These are phyloP conservation scores for Dipodomys stephensi DNA, from an alignment of 2,113 vertebrate genomes.

Conservation along the genomic window DNA sequence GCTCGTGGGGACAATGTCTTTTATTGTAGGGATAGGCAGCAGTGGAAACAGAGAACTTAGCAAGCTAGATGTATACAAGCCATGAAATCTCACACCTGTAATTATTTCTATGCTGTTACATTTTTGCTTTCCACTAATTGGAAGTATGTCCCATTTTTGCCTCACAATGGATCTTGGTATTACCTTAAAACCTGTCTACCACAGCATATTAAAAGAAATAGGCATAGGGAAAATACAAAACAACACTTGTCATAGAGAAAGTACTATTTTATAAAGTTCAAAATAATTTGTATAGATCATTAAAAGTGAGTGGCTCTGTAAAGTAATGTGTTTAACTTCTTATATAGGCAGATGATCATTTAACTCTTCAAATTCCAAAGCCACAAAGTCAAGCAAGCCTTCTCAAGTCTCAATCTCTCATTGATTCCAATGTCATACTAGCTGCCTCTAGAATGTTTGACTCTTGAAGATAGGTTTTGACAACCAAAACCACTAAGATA, in stretches of 20 bases:
- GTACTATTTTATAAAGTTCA: background rate
- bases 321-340: background rate
- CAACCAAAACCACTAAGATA: background rate
- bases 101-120: background rate
- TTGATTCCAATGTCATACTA: background rate
- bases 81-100: background rate
- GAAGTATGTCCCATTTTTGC: background rate
- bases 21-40: background rate
- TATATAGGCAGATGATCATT: background rate
- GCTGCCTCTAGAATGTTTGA: background rate
- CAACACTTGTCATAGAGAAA: background rate
- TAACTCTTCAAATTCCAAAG: conserved; percentile 18
- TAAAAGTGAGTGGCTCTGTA: background rate
- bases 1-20: background rate
- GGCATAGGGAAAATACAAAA: background rate
- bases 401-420: background rate
- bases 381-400: background rate
- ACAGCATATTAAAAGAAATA: background rate
- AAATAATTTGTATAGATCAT: background rate
- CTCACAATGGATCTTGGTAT: background rate
- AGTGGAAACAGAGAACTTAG: background rate
- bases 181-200: background rate
- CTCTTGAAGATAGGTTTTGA: background rate
- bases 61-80: background rate
- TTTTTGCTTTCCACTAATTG: background rate